phyloP scores from a whole-genome alignment of 2,113 vertebrate genomes.

The Camelus bactrianus region DNA sequence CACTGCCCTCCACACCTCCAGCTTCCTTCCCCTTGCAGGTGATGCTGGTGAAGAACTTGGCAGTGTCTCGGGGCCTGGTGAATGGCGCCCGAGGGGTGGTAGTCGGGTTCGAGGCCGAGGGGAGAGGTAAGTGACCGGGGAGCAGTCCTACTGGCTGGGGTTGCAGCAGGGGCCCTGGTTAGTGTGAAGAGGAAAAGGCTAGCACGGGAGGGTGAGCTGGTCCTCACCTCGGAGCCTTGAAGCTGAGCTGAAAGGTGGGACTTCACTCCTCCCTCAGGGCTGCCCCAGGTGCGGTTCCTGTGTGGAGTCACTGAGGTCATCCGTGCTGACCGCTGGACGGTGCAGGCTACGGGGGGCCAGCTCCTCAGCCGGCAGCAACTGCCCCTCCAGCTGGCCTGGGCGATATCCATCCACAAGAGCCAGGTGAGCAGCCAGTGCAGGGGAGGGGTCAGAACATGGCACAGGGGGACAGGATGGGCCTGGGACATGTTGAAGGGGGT shows the following conservation, averaged over 20 bases:
- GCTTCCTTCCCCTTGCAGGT: slow-evolving; percentile 87
- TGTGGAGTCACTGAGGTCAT: slow-evolving; percentile 92
- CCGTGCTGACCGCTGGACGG: slow-evolving; percentile 93
- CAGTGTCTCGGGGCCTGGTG: slow-evolving; percentile 94
- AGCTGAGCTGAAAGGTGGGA: neutral
- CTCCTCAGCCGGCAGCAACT: slow-evolving; percentile 95
- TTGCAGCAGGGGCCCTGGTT: neutral
- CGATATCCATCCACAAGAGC: slow-evolving; percentile 99
- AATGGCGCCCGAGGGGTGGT: slow-evolving; percentile 97
- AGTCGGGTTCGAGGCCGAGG: slow-evolving; percentile 91
- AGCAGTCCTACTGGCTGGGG: neutral
- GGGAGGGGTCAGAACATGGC: neutral
- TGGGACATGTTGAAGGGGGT: rapidly evolving
- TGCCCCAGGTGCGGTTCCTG: slow-evolving; percentile 94
- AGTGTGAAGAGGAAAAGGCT: neutral
- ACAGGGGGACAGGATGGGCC: neutral
- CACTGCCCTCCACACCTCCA: neutral
- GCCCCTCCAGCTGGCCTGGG: slow-evolving; percentile 97
- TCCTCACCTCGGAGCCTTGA: neutral
- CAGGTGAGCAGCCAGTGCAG: slow-evolving; percentile 89
- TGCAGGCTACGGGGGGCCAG: slow-evolving; percentile 91
- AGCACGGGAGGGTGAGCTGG: neutral
- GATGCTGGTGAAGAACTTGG: slow-evolving; percentile 97
- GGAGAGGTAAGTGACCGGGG: slow-evolving; percentile 86
- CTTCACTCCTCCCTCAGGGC: slow-evolving; percentile 80